Evolutionary conservation across 2,113 vertebrate genomes (phyloP), one percentile per base, ranked within the genome.

Genomic region (Nannobrachium achirus): DNA sequence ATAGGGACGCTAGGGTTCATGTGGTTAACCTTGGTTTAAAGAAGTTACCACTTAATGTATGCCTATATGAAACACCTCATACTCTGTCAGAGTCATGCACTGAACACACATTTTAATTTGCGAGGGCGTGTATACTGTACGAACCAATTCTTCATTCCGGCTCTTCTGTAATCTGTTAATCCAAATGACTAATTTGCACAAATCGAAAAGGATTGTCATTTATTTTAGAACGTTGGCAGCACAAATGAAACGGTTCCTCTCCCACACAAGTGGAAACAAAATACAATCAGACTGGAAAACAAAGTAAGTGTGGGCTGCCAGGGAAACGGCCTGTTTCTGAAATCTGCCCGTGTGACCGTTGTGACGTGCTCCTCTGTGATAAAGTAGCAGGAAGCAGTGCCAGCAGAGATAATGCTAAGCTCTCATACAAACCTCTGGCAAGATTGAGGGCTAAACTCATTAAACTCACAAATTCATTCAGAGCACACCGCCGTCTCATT

Each of bases 341-440:
- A 57, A 18, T 3, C 14, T 55, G 41, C 6, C 65, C 9, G 48
- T 4, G 1, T n/a, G 45, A 48, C 58, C 0, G 59, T 60, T 16
- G 25, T 16, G 25, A 51, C 16, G 38, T 75, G 63, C 13, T 63
- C 25, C 20, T 14, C 4, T 16, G 52, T 67, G 67, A 75, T 79
- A 63, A 72, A 79, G 51, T 13, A 61, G 25, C 38, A 15, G 41
- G 56, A 65, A 44, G 56, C 42, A 56, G 25, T 48, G 46, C 7
- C 38, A 45, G 58, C 9, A 11, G 14, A 69, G 61, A 70, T 70
- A 65, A 61, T 53, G 10, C 18, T 13, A 45, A 59, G 55, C 53
- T 69, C 53, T 69, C 53, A 18, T 1, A 33, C 50, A 8, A 38
- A 33, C 50, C 57, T 49, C n/a, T 33, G 41, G 42, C 18, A 44